Base-by-base conservation (phyloP, 2,113 vertebrate species). In the Boleophthalmus pectinirostris region DNA sequence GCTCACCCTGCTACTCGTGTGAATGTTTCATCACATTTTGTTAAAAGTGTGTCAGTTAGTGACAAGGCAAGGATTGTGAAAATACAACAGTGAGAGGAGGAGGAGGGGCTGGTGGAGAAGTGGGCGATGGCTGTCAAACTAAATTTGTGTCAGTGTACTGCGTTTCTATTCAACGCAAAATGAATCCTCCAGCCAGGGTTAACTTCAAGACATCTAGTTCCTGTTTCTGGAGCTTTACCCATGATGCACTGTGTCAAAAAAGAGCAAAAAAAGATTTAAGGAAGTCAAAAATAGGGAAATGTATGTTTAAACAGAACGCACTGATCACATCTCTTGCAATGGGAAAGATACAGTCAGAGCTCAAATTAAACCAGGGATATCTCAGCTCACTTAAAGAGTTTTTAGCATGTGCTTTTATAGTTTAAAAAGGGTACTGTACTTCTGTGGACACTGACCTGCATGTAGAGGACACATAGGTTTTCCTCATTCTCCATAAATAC, bases 101-200 rank as follows among this genome's bases (percentile, higher is more conserved):
- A 56, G 66, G 60, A 57, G 23, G 67, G 67, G 70, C 71, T 46
- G 72, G 78, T 29, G 29, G 80, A 75, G 29, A 83, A 84, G 88
- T 88, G 78, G 90, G 89, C 66, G 77, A 86, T 67, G 85, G 73
- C 89, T 92, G 91, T 86, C 88, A 84, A 71, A 79, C 66, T 64
- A 68, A 87, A 82, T 91, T 69, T 87, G 38, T 85, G 85, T 88
- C 84, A 90, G 57, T 76, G 10, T 18, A 74, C 75, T 67, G 49
- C 76, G 77, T 63, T 80, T 80, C 88, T 85, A 72, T 85, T 70
- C 61, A 77, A 81, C 75, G 74, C 81, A 86, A 85, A 89, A 87
- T 90, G 66, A 81, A 87, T 71, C 79, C 68, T 73, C 45, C 46
- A 77, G 72, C 54, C 69, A 83, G 74, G 63, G 73, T 78, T 87